A percentile compares a stretch with the other conserved stretches of the same genome.
phyloP scores from a whole-genome alignment of 1,140 invertebrate genomes.

The Latrodectus geometricus region DNA sequence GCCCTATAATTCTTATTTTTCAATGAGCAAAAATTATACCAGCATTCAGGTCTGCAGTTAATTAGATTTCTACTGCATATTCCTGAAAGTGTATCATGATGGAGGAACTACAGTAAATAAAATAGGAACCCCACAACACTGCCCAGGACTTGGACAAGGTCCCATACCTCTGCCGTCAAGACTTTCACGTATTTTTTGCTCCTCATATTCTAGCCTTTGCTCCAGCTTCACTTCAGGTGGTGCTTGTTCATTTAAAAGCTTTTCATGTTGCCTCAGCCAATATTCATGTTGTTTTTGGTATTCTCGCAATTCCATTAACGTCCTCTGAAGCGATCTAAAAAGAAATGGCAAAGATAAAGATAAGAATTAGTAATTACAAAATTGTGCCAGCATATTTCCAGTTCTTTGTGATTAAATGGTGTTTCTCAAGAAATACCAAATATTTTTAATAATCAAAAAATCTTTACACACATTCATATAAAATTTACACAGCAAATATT shows the following conservation, averaged over 20 bases:
- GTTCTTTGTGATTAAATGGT: too few relatives aligned
- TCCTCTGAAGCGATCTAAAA: constrained; percentile 75
- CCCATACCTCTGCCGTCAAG: constrained; percentile 65
- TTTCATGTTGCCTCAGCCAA: constrained; percentile 76
- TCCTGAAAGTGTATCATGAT: not conserved
- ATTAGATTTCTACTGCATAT: too few relatives aligned
- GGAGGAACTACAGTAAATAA: constrained; percentile 46
- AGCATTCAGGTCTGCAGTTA: too few relatives aligned
- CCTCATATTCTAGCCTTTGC: constrained; percentile 70
- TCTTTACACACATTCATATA: too few relatives aligned
- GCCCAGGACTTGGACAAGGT: constrained; percentile 7
- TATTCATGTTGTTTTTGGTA: constrained; percentile 78
- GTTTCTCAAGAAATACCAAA: too few relatives aligned
- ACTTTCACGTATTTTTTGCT: constrained; percentile 69
- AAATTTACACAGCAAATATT: too few relatives aligned
- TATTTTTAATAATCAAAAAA: too few relatives aligned
- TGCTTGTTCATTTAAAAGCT: constrained; percentile 76
- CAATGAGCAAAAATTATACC: too few relatives aligned
- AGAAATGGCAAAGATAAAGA: not conserved
- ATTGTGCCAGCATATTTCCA: too few relatives aligned
- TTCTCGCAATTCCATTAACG: constrained; percentile 76
- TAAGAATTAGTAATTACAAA: not conserved
- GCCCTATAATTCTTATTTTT: too few relatives aligned
- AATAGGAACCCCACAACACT: constrained; percentile 49
- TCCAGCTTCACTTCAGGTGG: constrained; percentile 70